Evolutionary conservation across 2,113 vertebrate species (phyloP).

Genomic region (Clupea harengus): DNA sequence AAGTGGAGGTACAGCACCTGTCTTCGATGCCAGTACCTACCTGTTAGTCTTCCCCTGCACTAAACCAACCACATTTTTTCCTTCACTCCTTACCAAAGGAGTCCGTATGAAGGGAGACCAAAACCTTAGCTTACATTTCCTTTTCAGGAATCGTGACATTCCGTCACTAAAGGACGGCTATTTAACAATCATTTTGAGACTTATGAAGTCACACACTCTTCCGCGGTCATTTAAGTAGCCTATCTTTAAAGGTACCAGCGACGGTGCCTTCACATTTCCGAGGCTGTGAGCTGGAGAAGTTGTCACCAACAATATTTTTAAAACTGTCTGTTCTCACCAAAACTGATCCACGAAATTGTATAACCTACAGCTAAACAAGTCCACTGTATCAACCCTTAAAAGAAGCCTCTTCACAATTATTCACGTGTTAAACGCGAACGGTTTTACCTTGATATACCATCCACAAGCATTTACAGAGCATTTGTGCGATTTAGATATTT

Average conservation of each 20-base stretch:
- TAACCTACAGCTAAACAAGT: background rate
- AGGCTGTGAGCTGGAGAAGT: background rate
- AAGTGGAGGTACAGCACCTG: background rate
- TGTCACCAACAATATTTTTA: background rate
- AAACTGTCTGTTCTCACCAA: background rate
- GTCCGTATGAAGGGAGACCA: background rate
- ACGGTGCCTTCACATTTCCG: background rate
- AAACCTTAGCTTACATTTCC: background rate
- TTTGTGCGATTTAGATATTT: background rate
- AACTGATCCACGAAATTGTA: background rate
- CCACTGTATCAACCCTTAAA: too few relatives aligned
- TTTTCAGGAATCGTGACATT: background rate
- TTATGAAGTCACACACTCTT: background rate
- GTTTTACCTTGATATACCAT: background rate
- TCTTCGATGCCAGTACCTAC: background rate
- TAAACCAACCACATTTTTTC: background rate
- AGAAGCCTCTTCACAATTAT: too few relatives aligned
- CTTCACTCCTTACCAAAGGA: background rate
- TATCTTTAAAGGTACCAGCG: background rate
- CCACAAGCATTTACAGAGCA: background rate
- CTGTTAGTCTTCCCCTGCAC: background rate
- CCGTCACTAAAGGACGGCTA: background rate
- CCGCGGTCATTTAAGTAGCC: background rate
- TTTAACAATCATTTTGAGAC: background rate
- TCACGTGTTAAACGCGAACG: background rate